These are phyloP conservation scores for Antechinus stuartii DNA, from an alignment of 2,113 vertebrate species.

Conservation along the genomic window DNA sequence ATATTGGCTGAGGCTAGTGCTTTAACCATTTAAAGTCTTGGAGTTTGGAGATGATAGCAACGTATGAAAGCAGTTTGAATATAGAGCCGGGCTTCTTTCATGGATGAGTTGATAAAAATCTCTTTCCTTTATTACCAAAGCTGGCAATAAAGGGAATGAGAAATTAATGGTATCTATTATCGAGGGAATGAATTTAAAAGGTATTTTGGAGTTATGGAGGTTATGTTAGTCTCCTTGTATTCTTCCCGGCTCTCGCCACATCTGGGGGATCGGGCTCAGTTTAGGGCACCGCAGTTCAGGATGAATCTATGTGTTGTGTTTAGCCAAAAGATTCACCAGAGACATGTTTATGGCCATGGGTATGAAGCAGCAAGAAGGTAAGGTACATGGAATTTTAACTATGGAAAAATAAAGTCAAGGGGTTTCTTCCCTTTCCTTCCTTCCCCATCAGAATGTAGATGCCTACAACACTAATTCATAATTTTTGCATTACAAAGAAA, in stretches of 20 bases:
- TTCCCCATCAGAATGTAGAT: background rate
- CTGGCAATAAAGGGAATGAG: constrained; percentile 36
- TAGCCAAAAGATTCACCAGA: background rate
- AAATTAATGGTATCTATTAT: constrained; percentile 52
- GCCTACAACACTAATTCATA: background rate
- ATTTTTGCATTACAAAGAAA: background rate
- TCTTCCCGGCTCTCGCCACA: background rate
- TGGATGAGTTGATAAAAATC: constrained; percentile 59
- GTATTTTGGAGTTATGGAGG: background rate
- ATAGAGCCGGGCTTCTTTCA: constrained; percentile 61
- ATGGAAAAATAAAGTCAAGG: background rate
- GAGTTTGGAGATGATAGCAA: constrained; percentile 62
- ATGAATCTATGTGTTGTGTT: background rate
- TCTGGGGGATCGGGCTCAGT: background rate
- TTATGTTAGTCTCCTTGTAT: background rate
- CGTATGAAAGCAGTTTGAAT: background rate
- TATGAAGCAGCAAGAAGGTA: no score
- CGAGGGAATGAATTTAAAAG: constrained; percentile 3
- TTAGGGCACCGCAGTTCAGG: background rate
- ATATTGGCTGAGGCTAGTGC: constrained; percentile 84
- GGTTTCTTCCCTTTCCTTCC: background rate
- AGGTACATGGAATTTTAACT: background rate
- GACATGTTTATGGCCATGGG: background rate
- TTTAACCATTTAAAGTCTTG: constrained; percentile 85
- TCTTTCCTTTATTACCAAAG: constrained; percentile 46